These are phyloP conservation scores for Lateolabrax maculatus DNA, from an alignment of 2,797 vertebrate genomes.

Conservation along the genomic window DNA sequence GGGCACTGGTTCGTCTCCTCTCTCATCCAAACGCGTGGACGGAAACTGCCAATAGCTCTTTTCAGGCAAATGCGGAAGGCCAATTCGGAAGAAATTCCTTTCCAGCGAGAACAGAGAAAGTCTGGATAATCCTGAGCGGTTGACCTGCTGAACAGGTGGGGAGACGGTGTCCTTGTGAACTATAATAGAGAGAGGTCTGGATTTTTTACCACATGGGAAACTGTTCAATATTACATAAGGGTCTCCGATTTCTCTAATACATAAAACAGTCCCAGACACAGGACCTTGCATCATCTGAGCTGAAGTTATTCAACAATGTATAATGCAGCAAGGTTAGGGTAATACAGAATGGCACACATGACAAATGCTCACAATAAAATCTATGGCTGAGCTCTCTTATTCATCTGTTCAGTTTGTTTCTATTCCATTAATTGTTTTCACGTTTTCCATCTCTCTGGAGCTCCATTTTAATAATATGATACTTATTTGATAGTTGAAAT, in stretches of 20 bases:
- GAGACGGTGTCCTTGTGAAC: constrained; percentile 66
- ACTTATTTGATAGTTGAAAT: not conserved
- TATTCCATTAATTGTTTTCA: not conserved
- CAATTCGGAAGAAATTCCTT: constrained; percentile 47
- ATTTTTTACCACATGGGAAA: constrained; percentile 82
- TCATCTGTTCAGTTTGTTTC: not conserved
- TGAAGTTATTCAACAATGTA: constrained; percentile 71
- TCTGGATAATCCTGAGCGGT: constrained; percentile 41
- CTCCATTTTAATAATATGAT: not conserved
- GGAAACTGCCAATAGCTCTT: constrained; percentile 9
- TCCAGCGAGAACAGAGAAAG: constrained; percentile 47
- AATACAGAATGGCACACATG: constrained; percentile 24
- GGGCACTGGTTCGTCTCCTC: constrained; percentile 14
- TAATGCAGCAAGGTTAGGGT: constrained; percentile 68
- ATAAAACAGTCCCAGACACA: constrained; percentile 79
- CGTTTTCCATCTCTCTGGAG: not conserved
- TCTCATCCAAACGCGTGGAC: constrained; percentile 58
- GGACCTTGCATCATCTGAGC: constrained; percentile 79
- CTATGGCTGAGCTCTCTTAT: not conserved
- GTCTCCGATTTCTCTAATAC: constrained; percentile 80
- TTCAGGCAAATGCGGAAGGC: constrained; percentile 1
- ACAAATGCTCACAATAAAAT: not conserved
- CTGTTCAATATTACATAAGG: constrained; percentile 84
- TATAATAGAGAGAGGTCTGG: constrained; percentile 77
- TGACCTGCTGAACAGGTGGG: constrained; percentile 61